phyloP scores from a whole-genome alignment of 2,797 vertebrate species.

The Botia almorhae region DNA sequence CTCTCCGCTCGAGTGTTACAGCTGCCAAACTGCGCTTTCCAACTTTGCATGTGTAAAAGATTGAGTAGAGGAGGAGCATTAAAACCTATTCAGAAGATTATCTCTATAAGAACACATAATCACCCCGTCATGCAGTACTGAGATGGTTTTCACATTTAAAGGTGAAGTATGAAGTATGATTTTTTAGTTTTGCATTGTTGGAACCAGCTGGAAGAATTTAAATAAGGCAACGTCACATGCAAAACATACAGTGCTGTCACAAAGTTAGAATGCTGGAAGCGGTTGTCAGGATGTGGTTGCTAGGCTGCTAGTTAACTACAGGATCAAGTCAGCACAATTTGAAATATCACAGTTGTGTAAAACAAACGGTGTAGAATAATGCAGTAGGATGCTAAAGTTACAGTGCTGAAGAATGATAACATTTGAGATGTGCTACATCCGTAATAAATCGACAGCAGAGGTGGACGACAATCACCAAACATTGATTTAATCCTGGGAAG shows the following conservation, averaged over 20 bases:
- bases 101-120: not conserved
- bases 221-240: not conserved
- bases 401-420: not conserved
- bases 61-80: not conserved
- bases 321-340: too few relatives aligned
- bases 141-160: not conserved
- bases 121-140: not conserved
- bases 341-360: too few relatives aligned
- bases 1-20: conserved; percentile 2
- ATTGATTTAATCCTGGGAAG: not conserved
- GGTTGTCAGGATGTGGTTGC: too few relatives aligned
- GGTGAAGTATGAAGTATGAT: not conserved
- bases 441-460: not conserved
- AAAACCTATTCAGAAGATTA: not conserved
- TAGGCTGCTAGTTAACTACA: too few relatives aligned
- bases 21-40: not conserved
- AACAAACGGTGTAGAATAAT: too few relatives aligned
- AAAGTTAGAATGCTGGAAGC: too few relatives aligned
- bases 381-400: not conserved
- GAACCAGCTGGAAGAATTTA: not conserved
- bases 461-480: not conserved
- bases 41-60: conserved; percentile 26
- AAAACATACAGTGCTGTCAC: too few relatives aligned
- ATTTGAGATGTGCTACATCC: not conserved
- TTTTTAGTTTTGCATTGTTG: not conserved